Evolutionary conservation across 1,140 invertebrate genomes (phyloP), one percentile per base, ranked within the genome.

Genomic region (Temnothorax curvispinosus): DNA sequence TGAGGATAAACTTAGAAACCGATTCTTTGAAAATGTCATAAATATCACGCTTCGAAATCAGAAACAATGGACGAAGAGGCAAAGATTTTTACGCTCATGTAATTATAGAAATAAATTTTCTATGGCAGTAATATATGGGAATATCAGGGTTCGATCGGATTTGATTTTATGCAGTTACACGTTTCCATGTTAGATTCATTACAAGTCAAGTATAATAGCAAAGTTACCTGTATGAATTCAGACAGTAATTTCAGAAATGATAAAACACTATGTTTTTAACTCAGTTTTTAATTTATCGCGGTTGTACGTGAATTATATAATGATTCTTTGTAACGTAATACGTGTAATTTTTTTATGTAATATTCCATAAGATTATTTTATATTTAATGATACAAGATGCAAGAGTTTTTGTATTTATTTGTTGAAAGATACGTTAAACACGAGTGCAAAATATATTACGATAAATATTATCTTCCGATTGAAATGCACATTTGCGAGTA

Each of bases 151-250:
- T 27, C 27, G 27, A 27, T 27, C 27, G 27, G 13, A 71, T 71
- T 6, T 5, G 11, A 5, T 56, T 71, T 56, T 21, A 18, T 18
- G 32, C 32, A 56, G 8, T 71, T 56, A 54, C 3, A 21, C 9
- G 50, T 44, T 56, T 81, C 27, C 11, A 44, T 71, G n/a, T 56
- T 71, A 71, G 64, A 69, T 80, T 54, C 9, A 38, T 56, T 71
- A 71, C 13, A 32, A 2, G 4, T 56, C 32, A 27, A 9, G 3
- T 18, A 32, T 13, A 41, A 69, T 56, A 81, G 38, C 21, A 41
- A 44, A n/a, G 38, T 81, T 81, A 81, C 9, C 7, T 15, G 15
- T 81, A 44, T 9, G 8, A 81, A 69, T 27, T 27, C 27, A 27
- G 27, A 27, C 1, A 27, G 64, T 81, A 65, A 41, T 32, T 80